These are phyloP conservation scores for Pristionchus fissidentatus DNA, from an alignment of 2,888 invertebrate species.

Conservation along the genomic window DNA sequence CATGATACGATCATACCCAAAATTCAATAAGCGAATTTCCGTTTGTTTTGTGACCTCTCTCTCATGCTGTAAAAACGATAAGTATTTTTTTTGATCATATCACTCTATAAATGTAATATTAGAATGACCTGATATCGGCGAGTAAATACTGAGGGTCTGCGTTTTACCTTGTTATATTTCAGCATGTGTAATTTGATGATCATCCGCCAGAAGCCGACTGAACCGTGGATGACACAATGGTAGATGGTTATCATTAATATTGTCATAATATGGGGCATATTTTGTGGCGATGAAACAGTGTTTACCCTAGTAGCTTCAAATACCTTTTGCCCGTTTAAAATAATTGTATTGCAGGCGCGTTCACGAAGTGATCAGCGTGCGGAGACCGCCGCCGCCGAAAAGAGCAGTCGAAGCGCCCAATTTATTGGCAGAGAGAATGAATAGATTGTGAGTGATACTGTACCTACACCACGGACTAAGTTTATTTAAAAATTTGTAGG, in stretches of 20 bases:
- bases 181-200: slow-evolving; percentile 32
- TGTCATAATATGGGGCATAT: no score
- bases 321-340: background rate
- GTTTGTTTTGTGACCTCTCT: no score
- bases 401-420: background rate
- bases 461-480: no score
- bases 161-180: no score
- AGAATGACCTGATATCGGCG: no score
- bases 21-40: no score
- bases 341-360: background rate
- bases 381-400: background rate
- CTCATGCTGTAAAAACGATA: no score
- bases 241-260: no score
- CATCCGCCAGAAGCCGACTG: slow-evolving; percentile 34
- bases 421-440: background rate
- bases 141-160: background rate
- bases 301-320: background rate
- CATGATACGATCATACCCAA: no score
- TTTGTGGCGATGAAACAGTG: background rate
- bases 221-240: slow-evolving; percentile 36
- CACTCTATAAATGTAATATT: no score
- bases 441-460: slow-evolving; percentile 3
- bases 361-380: background rate
- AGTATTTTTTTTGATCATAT: no score
- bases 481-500: background rate